Conservation (phyloP, 1,140 invertebrate genomes). For the Mamestra configurata region DNA sequence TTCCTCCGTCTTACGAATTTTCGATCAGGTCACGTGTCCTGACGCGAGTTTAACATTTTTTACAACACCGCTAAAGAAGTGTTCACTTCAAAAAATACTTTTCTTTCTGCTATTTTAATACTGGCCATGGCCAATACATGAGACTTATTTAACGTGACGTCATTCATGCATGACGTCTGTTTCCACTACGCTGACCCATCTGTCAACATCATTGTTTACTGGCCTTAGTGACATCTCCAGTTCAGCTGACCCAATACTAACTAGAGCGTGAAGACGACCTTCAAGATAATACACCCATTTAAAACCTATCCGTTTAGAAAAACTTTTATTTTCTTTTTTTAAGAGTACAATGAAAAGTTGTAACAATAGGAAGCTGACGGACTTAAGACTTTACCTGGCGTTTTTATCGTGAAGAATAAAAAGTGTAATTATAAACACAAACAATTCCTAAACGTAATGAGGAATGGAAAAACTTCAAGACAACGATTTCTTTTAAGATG, state of each 20-base stretch:
- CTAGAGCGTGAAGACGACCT: neutral
- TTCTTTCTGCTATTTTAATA: too few species aligned
- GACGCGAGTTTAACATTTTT: too few species aligned
- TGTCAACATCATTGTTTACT: too few species aligned
- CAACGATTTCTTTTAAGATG: conserved; percentile 42
- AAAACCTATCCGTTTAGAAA: too few species aligned
- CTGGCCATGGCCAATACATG: too few species aligned
- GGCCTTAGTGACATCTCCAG: neutral
- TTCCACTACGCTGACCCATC: too few species aligned
- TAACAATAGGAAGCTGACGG: conserved; percentile 41
- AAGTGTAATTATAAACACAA: conserved; percentile 47
- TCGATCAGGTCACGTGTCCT: too few species aligned
- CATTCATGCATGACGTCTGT: too few species aligned
- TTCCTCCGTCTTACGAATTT: too few species aligned
- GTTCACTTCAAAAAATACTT: too few species aligned
- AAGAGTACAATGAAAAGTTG: neutral
- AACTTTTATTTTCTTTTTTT: neutral
- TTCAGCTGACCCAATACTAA: neutral
- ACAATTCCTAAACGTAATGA: conserved; percentile 45
- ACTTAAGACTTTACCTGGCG: conserved; percentile 40
- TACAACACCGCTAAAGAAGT: too few species aligned
- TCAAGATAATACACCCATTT: neutral
- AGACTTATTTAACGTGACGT: too few species aligned
- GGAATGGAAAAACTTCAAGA: conserved; percentile 19
- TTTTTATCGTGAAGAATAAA: conserved; percentile 42